Conservation (phyloP, 2,888 invertebrate genomes). For the Bugulina stolonifera region DNA sequence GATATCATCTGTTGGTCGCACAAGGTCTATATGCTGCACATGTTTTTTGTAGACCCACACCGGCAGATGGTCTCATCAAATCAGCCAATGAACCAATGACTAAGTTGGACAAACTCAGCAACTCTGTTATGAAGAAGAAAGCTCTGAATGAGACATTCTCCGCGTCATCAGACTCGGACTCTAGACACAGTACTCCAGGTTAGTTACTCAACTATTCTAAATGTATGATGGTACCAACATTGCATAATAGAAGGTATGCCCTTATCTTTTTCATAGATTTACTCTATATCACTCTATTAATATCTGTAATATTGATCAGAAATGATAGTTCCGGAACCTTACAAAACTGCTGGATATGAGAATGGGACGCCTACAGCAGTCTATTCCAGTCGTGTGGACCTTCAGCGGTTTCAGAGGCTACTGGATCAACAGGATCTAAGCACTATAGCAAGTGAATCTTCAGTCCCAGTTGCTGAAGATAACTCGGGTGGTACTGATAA, state of each 20-base stretch:
- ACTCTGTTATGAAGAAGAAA: conserved; percentile 13
- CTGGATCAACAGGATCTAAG: conserved; percentile 1
- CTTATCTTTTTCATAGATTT: no score
- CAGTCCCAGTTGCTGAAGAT: not conserved
- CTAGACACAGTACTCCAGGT: not conserved
- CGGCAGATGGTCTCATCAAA: conserved; percentile 8
- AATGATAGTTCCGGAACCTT: no score
- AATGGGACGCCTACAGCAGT: not conserved
- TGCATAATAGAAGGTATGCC: no score
- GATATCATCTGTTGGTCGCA: no score
- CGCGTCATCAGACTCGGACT: not conserved
- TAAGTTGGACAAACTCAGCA: conserved; percentile 17
- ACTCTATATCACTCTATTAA: no score
- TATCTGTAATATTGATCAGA: no score
- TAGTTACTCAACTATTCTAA: no score
- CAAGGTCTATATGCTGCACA: no score
- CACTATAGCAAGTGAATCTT: conserved; percentile 14
- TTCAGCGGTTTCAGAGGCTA: conserved; percentile 11
- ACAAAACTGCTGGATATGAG: not conserved
- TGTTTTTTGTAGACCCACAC: conserved; percentile 3
- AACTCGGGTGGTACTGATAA: no score
- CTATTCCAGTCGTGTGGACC: not conserved
- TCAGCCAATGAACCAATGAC: not conserved
- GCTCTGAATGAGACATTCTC: conserved; percentile 24
- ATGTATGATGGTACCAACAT: no score